Evolutionary conservation across 2,888 invertebrate species (phyloP).

Genomic region (Diachrysia chrysitis): DNA sequence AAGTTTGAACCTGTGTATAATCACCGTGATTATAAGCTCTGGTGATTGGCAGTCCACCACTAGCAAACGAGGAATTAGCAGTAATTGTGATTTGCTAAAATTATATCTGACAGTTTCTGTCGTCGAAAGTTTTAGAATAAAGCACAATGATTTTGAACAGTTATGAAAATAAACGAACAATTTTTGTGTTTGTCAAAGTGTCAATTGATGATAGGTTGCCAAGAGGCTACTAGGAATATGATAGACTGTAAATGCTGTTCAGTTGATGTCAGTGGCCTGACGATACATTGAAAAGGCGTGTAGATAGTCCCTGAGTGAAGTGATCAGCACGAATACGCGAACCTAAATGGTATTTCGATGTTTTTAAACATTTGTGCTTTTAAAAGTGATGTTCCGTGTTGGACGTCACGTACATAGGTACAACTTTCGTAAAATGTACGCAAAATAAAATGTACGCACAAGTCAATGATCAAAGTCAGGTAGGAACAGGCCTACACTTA

Average conservation of each 20-base stretch:
- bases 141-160: background rate
- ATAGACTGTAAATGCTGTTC: background rate
- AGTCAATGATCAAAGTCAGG: no score
- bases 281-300: background rate
- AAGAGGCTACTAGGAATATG: background rate
- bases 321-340: background rate
- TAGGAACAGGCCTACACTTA: no score
- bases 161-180: slow-evolving; percentile 4
- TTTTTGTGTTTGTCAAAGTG: background rate
- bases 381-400: no score
- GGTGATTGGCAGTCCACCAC: slow-evolving; percentile 14
- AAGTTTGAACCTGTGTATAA: slow-evolving; percentile 26
- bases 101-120: background rate
- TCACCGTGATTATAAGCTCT: slow-evolving; percentile 27
- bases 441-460: no score
- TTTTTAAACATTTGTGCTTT: no score
- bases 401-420: no score
- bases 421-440: no score
- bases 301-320: background rate
- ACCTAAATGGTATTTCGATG: no score
- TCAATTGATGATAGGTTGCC: background rate
- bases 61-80: background rate
- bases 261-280: background rate
- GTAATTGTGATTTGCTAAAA: background rate
- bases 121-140: background rate